Base-by-base conservation (phyloP, 2,797 vertebrate genomes). In the Diplodus sargus region DNA sequence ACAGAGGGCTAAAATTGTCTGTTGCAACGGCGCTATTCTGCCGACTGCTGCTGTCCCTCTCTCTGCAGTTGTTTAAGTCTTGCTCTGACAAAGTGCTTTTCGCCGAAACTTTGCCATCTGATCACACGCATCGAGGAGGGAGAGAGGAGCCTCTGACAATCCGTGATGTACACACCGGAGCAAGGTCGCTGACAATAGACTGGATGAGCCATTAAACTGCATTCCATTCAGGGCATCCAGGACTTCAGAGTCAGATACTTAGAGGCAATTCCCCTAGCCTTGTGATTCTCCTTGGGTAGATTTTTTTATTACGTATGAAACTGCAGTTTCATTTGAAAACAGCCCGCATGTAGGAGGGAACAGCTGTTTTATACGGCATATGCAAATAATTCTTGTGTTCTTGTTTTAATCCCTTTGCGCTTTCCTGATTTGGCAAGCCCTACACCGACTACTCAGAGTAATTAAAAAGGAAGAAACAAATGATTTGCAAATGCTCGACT, bases 1-100 rank as follows among this genome's bases (percentile, higher is more conserved):
- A 76, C 72, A 53, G 82, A 65, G 70, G 82, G 70, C 74, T 80
- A 76, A 76, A 86, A 86, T 64, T 60, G 65, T 82, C 62, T 74
- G 25, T 62, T 76, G 68, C 58, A 16, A 56, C 54, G 60, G 56
- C 56, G 75, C 49, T 76, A 51, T 39, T 39, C 30, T 72, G 18
- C 51, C 13, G 59, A 62, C 52, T 51, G 2, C 5, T 17, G n/a
- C 69, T 73, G 25, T 56, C 70, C 47, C 10, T 56, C 6, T 45
- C 23, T 63, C 56, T 30, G 53, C n/a, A 17, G 25, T 30, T 59
- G 7, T 51, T 61, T 48, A 42, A 22, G 43, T 62, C n/a, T 16
- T 56, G 14, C 80, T 62, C n/a, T 70, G n/a, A 54, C 47, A 51
- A 4, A 4, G 9, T 11, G 61, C 52, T 69, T 63, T 67, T 53